Evolutionary conservation across 2,797 vertebrate species (phyloP), one percentile per base, ranked within the genome.

Genomic region (Alcedo quadribrachys): DNA sequence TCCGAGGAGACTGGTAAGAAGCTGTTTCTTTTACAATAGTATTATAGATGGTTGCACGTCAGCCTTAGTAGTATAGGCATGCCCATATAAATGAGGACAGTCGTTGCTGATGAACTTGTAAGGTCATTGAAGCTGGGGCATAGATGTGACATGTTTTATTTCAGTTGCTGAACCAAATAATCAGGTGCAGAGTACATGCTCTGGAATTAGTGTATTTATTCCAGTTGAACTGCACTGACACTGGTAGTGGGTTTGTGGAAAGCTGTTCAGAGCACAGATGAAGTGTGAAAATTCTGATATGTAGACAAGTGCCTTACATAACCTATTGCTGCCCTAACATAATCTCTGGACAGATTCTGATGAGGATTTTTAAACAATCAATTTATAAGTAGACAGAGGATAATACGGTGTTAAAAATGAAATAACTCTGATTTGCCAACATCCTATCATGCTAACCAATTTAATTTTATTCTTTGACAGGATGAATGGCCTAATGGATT

Each of bases 151-250:
- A 33, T 82, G 70, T 81, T 93, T 95, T 67, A 87, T 58, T 91
- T 88, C 75, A 91, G 1, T 77, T 93, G 83, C 69, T 94, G 93
- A 93, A 78, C 51, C 84, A 92, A 76, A 76, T 85, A 94, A 92
- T 90, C 88, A 83, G 82, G 85, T 89, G 55, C 79, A 93, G 77
- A 85, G 58, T 81, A 83, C 81, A 55, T 32, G 69, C 51, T 92
- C 81, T 76, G 81, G 66, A 85, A 92, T 95, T 90, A 96, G 83
- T 81, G 51, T 83, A 80, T 93, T 94, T 83, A 81, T 96, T 93
- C 90, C 85, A 92, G 55, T 3, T 94, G 92, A 96, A 93, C 91
- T 85, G 58, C 62, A 20, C 33, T 75, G 78, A 92, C 90, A 63
- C 67, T 78, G 43, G 50, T 65, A 68, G 28, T 71, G 58, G 37